These are phyloP conservation scores for Scrobipalpa costella DNA, from an alignment of 2,888 invertebrate species.

Conservation along the genomic window DNA sequence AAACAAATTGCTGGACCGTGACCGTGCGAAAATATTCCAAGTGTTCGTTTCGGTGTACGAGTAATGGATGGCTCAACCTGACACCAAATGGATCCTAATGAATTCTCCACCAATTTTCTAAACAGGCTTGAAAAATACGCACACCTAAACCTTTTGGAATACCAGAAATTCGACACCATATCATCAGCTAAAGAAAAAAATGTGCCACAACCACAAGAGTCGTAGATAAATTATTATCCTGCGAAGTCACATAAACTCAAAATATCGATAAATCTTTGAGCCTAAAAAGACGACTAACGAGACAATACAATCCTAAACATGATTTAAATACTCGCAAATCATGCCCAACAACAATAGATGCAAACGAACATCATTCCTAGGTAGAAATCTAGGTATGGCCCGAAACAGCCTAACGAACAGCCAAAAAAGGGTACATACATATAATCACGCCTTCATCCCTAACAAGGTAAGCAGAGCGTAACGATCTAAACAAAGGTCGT, in stretches of 20 bases:
- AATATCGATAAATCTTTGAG: slow-evolving; percentile 3
- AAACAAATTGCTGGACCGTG: slow-evolving; percentile 4
- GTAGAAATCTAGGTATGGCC: slow-evolving; percentile 58
- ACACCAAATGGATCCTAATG: neutral
- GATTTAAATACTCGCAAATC: slow-evolving; percentile 23
- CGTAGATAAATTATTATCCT: neutral
- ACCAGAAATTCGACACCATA: neutral
- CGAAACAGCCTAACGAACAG: slow-evolving; percentile 53
- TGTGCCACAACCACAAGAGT: neutral
- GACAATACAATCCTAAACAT: neutral
- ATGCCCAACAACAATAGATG: slow-evolving; percentile 54
- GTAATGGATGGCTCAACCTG: slow-evolving; percentile 5
- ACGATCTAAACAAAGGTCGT: no score
- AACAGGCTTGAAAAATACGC: neutral
- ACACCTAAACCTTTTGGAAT: neutral
- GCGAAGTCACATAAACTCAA: neutral
- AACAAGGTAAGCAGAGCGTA: no score
- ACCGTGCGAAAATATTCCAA: slow-evolving; percentile 17
- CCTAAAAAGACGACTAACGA: slow-evolving; percentile 15
- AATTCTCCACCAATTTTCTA: neutral
- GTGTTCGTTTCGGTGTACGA: slow-evolving; percentile 12
- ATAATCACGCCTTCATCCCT: no score
- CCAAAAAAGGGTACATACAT: slow-evolving; percentile 57
- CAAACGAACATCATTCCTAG: slow-evolving; percentile 58
- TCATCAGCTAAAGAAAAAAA: neutral